These are phyloP conservation scores for Glomeris maerens DNA, from an alignment of 1,140 invertebrate species.

Conservation along the genomic window DNA sequence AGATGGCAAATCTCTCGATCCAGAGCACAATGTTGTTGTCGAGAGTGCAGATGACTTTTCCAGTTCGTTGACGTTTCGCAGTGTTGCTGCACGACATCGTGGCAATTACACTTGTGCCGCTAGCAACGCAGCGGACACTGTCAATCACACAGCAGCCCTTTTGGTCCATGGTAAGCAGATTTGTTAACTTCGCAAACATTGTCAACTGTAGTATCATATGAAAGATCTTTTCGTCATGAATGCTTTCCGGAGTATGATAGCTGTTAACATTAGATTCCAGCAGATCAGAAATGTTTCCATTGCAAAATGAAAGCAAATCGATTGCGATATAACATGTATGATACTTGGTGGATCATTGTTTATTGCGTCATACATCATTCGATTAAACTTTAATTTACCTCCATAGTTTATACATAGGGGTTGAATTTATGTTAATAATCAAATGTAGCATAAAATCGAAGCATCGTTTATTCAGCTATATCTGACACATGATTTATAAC, in stretches of 20 bases:
- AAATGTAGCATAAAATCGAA: too few relatives aligned
- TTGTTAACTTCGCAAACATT: not conserved
- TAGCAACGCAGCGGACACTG: slow-evolving; percentile 28
- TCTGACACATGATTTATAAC: too few relatives aligned
- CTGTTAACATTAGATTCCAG: too few relatives aligned
- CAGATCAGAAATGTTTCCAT: too few relatives aligned
- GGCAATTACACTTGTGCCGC: slow-evolving; percentile 77
- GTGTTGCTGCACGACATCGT: slow-evolving; percentile 60
- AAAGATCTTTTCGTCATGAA: not conserved
- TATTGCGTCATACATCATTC: not conserved
- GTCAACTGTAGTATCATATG: not conserved
- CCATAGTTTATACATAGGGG: too few relatives aligned
- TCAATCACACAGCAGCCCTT: slow-evolving; percentile 29
- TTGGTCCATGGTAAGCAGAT: slow-evolving; percentile 29
- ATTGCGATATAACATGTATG: too few relatives aligned
- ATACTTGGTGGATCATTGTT: too few relatives aligned
- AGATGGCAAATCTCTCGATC: slow-evolving; percentile 47
- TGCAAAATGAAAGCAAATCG: too few relatives aligned
- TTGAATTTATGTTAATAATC: too few relatives aligned
- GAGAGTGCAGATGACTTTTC: slow-evolving; percentile 69
- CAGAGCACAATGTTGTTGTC: slow-evolving; percentile 38
- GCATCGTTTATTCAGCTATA: too few relatives aligned
- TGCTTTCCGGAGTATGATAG: too few relatives aligned
- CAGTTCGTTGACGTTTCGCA: slow-evolving; percentile 72
- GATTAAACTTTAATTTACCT: not conserved